These are phyloP conservation scores for Hyppa rectilinea DNA, from an alignment of 2,888 invertebrate species.

Conservation along the genomic window DNA sequence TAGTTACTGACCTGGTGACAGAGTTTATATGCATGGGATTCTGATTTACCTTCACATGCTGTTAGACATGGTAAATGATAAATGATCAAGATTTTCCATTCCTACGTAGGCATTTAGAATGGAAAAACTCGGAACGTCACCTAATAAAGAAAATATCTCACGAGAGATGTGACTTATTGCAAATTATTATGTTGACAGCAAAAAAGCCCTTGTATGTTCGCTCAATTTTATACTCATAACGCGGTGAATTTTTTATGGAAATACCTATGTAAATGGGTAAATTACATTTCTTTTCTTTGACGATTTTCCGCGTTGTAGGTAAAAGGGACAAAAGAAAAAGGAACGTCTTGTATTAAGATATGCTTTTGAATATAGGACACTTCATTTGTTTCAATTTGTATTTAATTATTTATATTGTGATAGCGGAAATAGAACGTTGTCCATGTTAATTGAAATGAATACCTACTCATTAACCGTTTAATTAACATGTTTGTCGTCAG, in stretches of 20 bases:
- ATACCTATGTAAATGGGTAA: constrained; percentile 32
- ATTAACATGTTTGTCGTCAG: not conserved
- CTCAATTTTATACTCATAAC: constrained; percentile 33
- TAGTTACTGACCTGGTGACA: no score
- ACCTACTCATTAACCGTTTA: no score
- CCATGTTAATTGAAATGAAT: constrained; percentile 5
- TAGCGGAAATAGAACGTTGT: not conserved
- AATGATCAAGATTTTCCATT: no score
- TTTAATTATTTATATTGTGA: not conserved
- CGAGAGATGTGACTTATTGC: constrained; percentile 29
- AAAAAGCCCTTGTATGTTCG: constrained; percentile 10
- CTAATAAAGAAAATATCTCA: constrained; percentile 32
- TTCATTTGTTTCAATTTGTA: constrained; percentile 29
- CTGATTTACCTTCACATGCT: no score
- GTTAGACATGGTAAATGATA: no score
- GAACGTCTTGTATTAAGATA: not conserved
- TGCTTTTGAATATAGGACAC: not conserved
- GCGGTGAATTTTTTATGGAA: constrained; percentile 44
- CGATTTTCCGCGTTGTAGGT: constrained; percentile 18
- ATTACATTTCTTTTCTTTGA: constrained; percentile 23
- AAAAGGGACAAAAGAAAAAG: not conserved
- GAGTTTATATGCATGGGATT: no score
- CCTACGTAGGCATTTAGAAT: not conserved
- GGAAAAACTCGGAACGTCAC: constrained; percentile 6
- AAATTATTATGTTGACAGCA: constrained; percentile 32